Evolutionary conservation across 1,140 invertebrate genomes (phyloP).

Genomic region (Hestina assimilis): DNA sequence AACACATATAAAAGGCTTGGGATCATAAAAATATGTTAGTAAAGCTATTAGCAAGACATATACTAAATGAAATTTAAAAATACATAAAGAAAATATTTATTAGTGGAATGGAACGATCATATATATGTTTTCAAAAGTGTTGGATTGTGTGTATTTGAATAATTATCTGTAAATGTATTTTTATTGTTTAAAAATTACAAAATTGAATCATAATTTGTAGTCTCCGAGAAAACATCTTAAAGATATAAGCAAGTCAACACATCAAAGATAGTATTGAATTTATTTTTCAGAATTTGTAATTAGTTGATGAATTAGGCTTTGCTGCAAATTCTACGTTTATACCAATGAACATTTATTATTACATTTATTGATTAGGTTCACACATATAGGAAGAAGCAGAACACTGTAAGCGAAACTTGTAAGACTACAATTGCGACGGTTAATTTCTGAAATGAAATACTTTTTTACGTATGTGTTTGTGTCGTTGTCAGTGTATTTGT

Average conservation of each 20-base stretch:
- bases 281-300: constrained; percentile 41
- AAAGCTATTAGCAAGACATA: constrained; percentile 21
- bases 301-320: constrained; percentile 67
- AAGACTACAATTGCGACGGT: background rate
- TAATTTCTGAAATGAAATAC: constrained; percentile 17
- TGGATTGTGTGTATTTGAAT: background rate
- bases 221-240: constrained; percentile 74
- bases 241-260: constrained; percentile 36
- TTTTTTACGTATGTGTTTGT: background rate
- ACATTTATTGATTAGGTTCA: constrained; percentile 51
- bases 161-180: background rate
- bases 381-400: constrained; percentile 29
- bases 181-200: background rate
- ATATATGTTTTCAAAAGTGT: constrained; percentile 1
- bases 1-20: constrained; percentile 23
- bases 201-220: background rate
- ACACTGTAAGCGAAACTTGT: constrained; percentile 10
- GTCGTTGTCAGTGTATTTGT: background rate
- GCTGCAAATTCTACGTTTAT: constrained; percentile 64
- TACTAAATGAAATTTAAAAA: constrained; percentile 12
- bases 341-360: constrained; percentile 41
- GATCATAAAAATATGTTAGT: constrained; percentile 18
- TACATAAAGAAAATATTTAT: constrained; percentile 5
- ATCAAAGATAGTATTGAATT: constrained; percentile 46
- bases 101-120: constrained; percentile 1